Base-by-base conservation (phyloP, 2,113 vertebrate genomes). In the rat (Rattus norvegicus) region DNA sequence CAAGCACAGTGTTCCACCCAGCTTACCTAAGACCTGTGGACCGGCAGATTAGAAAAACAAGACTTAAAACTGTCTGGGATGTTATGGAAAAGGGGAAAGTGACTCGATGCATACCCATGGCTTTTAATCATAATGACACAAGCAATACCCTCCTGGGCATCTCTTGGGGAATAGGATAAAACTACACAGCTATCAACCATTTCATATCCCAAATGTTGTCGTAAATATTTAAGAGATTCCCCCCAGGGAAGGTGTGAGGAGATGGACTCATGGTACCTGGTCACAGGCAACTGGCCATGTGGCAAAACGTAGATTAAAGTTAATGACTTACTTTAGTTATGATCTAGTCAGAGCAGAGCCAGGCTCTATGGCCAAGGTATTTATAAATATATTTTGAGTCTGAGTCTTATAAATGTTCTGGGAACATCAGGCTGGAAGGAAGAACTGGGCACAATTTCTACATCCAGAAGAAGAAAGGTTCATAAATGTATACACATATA, bases 121-220 rank as follows among this genome's bases (percentile, higher is more conserved):
- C 5, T 73, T 94, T 81, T 91, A 90, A 56, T 76, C 87, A 70
- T 56, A 87, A 90, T 24, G 28, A 91, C n/a, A 85, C 19, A 73
- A 73, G 6, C 20, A 14, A 73, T 11, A 49, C 26, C 49, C 73
- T 43, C 80, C 9, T 81, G 33, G 49, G 30, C 6, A 36, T 88
- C 73, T 75, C 59, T 47, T 26, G 70, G 79, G 59, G 83, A 83
- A 13, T 30, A 12, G 63, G 69, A 43, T 88, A 65, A 97, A 83
- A 80, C 22, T n/a, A 4, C 43, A 88, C 90, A 90, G 7, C 14
- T 24, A 72, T 70, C 47, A 33, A 30, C 33, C 84, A 14, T 20
- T n/a, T 81, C 30, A 49, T 81, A 85, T 84, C 76, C 89, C 56
- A 24, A 12, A 69, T 6, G 36, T 6, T 69, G 65, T 14, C 5